Conservation (phyloP, 2,797 vertebrate genomes). For the Streptopelia turtur region DNA sequence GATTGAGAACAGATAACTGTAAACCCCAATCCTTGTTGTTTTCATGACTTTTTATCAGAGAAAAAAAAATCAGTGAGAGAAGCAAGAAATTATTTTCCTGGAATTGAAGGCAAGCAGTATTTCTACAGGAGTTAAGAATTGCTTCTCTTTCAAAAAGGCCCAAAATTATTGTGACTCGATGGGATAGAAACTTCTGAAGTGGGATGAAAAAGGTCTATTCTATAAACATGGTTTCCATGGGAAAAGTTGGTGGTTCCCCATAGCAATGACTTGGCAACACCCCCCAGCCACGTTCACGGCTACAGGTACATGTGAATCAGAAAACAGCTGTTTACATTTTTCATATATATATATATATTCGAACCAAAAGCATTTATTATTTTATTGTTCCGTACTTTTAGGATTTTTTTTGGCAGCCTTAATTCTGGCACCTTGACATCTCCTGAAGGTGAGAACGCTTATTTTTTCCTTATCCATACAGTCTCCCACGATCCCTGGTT, state of each 20-base stretch:
- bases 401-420: neutral
- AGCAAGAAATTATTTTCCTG: neutral
- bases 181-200: neutral
- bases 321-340: neutral
- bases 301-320: accelerated
- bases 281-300: accelerated
- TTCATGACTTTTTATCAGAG: neutral
- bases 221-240: neutral
- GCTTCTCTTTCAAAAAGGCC: neutral
- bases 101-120: neutral
- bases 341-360: neutral
- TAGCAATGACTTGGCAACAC: neutral
- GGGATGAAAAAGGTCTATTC: neutral
- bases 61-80: neutral
- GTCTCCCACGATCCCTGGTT: accelerated
- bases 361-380: neutral
- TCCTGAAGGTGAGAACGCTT: neutral
- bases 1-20: neutral
- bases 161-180: neutral
- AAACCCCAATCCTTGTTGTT: neutral
- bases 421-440: neutral
- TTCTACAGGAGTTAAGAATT: neutral
- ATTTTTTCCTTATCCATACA: neutral
- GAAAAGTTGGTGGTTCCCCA: neutral
- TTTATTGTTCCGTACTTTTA: neutral